Conservation (phyloP, 2,113 vertebrate genomes). For the Laterallus jamaicensis region DNA sequence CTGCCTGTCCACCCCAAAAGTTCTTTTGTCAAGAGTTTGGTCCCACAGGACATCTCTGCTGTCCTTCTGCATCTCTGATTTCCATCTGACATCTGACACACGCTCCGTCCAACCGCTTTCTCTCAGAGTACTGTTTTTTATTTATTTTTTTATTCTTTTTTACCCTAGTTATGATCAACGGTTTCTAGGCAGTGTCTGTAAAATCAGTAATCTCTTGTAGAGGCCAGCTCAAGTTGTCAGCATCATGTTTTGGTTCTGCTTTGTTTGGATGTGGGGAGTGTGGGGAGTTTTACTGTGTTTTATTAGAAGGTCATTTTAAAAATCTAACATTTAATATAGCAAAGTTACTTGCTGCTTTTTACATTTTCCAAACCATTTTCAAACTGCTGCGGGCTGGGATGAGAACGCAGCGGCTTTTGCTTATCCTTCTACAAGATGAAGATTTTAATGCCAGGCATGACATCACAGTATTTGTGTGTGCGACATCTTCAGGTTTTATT, state of each 20-base stretch:
- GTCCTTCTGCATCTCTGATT: no score
- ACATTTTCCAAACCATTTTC: background rate
- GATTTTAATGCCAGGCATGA: slow-evolving; percentile 43
- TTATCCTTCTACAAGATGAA: background rate
- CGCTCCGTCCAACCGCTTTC: rapidly evolving
- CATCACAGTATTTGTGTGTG: slow-evolving; percentile 33
- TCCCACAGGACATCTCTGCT: background rate
- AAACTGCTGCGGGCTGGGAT: background rate
- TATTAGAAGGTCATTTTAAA: background rate
- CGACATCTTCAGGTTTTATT: background rate
- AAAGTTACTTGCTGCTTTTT: background rate
- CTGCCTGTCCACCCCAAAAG: background rate
- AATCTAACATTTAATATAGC: background rate
- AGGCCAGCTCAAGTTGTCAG: background rate
- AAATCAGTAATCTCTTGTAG: background rate
- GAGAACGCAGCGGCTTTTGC: slow-evolving; percentile 36
- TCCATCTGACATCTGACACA: no score
- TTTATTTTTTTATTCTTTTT: background rate
- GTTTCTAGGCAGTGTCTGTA: background rate
- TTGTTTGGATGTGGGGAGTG: background rate
- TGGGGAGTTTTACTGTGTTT: background rate
- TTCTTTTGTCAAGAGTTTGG: background rate
- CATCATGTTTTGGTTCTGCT: rapidly evolving
- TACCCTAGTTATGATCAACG: background rate
- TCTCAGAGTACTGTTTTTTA: background rate